phyloP scores from a whole-genome alignment of 2,888 invertebrate genomes.

The Scelioninae gen. 1 region DNA sequence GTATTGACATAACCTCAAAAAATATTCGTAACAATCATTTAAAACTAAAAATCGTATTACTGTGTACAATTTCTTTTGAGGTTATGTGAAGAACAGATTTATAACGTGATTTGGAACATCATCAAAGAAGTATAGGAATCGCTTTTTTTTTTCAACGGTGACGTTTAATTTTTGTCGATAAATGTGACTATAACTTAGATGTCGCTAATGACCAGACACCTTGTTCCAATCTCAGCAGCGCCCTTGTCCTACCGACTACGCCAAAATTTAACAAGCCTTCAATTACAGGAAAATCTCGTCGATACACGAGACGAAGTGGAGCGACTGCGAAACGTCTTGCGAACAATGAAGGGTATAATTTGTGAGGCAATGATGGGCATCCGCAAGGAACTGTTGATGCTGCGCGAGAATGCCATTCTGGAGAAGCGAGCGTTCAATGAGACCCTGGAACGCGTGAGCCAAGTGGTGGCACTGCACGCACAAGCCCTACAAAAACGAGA shows the following conservation, averaged over 20 bases:
- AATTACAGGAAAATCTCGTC: slow-evolving; percentile 89
- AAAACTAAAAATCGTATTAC: too few relatives aligned
- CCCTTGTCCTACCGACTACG: not conserved
- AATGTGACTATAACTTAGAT: too few relatives aligned
- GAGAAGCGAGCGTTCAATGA: slow-evolving; percentile 84
- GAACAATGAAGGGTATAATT: slow-evolving; percentile 77
- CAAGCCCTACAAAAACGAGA: slow-evolving; percentile 86
- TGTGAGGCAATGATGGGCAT: slow-evolving; percentile 83
- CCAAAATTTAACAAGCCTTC: not conserved
- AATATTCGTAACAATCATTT: too few relatives aligned
- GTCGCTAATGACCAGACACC: not conserved
- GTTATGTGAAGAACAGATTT: too few relatives aligned
- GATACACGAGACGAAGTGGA: slow-evolving; percentile 88
- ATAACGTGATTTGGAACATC: too few relatives aligned
- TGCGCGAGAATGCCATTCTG: slow-evolving; percentile 86
- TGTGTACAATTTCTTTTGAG: too few relatives aligned
- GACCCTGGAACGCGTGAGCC: slow-evolving; percentile 75
- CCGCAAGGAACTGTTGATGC: slow-evolving; percentile 86
- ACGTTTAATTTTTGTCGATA: too few relatives aligned
- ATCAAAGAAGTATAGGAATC: too few relatives aligned
- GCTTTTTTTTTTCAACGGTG: too few relatives aligned
- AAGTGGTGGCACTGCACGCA: slow-evolving; percentile 77
- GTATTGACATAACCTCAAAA: too few relatives aligned
- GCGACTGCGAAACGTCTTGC: slow-evolving; percentile 83
- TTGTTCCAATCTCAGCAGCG: not conserved